Base-by-base conservation (phyloP, 2,888 invertebrate genomes). In the Xanthorhoe designata region DNA sequence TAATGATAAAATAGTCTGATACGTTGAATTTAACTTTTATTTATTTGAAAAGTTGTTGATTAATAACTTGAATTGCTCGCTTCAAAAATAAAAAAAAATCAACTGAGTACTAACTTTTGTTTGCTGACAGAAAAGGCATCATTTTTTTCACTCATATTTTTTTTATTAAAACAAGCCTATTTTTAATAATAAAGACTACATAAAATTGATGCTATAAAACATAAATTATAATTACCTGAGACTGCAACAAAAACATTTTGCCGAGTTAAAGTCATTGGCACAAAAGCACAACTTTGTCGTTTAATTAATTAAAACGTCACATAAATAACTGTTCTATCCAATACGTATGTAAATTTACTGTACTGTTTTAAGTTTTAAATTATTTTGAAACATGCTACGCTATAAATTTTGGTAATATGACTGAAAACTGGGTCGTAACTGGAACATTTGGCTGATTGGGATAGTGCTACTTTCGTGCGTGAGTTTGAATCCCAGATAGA, bases 321-420 rank as follows among this genome's bases (percentile, higher is more conserved):
- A 63, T 61, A 62, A 62, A 66, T 60, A 38, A 66, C 55, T 49
- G 49, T 56, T 45, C 42, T 67, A 57, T 57, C 60, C 67, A 62
- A 63, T 57, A 65, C 50, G 58, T 61, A 69, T 64, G 69, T 59
- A 57, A 65, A 65, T 61, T 64, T n/a, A 24, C 57, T 49, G 66
- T 71, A 54, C 38, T 50, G 57, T 61, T 58, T 71, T 59, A 63
- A 64, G 57, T 67, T 67, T 67, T 60, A 66, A 64, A 69, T 69
- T 68, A 66, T 72, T 60, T 60, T 62, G 51, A 61, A 65, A 69
- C 72, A 70, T 71, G 67, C 72, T 38, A 71, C 53, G 62, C 54
- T 61, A 61, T 70, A 72, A 70, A 72, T 70, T 68, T 68, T 58
- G 64, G 69, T 72, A 69, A 69, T 67, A 64, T 69, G 65, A 67